These are phyloP conservation scores for Phyllotis vaccarum DNA, from an alignment of 2,797 vertebrate species.

Conservation along the genomic window DNA sequence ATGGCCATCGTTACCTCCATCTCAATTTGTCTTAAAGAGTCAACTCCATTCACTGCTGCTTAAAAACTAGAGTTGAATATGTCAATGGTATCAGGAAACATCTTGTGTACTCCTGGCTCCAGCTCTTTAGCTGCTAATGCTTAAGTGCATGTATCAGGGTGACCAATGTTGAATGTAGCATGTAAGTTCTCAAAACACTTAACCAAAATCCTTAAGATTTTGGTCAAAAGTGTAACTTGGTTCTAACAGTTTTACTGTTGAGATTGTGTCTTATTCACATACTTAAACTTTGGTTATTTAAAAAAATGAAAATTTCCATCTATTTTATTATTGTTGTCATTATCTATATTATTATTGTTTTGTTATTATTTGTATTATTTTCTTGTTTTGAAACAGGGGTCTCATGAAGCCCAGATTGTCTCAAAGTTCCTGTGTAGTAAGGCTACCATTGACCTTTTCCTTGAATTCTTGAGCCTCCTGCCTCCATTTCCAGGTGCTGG, in stretches of 20 bases:
- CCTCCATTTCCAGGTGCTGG: not conserved
- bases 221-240: not conserved
- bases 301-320: not conserved
- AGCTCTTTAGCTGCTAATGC: not conserved
- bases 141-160: not conserved
- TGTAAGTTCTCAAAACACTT: not conserved
- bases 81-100: not conserved
- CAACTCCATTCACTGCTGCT: not conserved
- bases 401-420: not conserved
- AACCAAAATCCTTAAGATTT: not conserved
- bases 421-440: not conserved
- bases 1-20: not conserved
- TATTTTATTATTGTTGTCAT: not conserved
- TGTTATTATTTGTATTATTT: not conserved
- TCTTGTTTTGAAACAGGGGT: not conserved
- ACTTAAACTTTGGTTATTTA: not conserved
- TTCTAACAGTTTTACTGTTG: slow-evolving; percentile 28
- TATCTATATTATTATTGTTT: not conserved
- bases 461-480: not conserved
- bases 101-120: not conserved
- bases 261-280: not conserved
- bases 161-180: not conserved
- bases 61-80: slow-evolving; percentile 1
- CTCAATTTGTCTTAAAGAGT: slow-evolving; percentile 1
- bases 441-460: not conserved